Evolutionary conservation across 2,888 invertebrate species (phyloP).

Genomic region (Galeruca laticollis): DNA sequence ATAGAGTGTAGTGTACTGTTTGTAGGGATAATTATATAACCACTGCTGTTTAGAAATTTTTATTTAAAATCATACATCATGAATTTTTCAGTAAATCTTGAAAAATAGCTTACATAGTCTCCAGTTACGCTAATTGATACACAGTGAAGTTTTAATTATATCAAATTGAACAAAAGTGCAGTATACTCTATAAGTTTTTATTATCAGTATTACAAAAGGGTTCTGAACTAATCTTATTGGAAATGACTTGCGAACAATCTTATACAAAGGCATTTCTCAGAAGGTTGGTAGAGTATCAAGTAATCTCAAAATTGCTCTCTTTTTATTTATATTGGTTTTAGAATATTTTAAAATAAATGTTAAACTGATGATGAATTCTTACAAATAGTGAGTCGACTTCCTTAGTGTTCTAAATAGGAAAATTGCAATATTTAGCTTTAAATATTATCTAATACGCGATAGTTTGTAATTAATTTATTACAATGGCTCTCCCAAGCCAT

Average conservation of each 20-base stretch:
- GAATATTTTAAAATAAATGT: too few species aligned
- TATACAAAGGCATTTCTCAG: neutral
- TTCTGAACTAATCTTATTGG: neutral
- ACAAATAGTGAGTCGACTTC: neutral
- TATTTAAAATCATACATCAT: too few species aligned
- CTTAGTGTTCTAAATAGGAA: neutral
- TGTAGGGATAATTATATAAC: neutral
- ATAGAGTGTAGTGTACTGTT: neutral
- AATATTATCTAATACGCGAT: neutral
- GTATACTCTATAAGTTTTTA: neutral
- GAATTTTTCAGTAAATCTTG: too few species aligned
- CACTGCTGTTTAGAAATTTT: too few species aligned
- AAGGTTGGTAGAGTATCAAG: neutral
- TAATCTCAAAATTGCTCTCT: slow-evolving; percentile 3
- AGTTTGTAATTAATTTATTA: neutral
- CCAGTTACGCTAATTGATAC: too few species aligned
- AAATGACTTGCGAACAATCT: neutral
- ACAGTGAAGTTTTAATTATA: too few species aligned
- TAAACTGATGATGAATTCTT: neutral
- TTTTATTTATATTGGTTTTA: neutral
- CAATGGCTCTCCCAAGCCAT: too few species aligned
- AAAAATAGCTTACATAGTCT: too few species aligned
- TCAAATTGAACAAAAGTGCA: neutral
- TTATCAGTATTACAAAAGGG: neutral
- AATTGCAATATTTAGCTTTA: neutral